A percentile compares a stretch with the other conserved stretches of the same genome.
phyloP scores from a whole-genome alignment of 2,113 vertebrate species.

The Myodes glareolus region DNA sequence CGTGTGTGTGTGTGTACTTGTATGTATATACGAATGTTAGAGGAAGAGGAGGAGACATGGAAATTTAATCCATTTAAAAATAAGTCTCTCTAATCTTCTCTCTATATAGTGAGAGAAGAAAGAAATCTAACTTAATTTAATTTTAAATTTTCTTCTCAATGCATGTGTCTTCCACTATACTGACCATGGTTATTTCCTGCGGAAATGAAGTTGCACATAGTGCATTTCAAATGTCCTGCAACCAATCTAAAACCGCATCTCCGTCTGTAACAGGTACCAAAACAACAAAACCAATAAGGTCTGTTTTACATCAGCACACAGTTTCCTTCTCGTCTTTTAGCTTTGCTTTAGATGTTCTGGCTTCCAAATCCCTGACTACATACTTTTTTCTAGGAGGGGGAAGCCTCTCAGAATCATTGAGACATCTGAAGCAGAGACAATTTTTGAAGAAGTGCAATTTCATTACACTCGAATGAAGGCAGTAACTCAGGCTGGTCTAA shows the following conservation, averaged over 20 bases:
- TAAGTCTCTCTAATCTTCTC: not conserved
- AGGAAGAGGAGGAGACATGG: not conserved
- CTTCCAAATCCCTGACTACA: conserved; percentile 66
- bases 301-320: not conserved
- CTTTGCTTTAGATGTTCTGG: conserved; percentile 52
- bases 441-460: conserved; percentile 63
- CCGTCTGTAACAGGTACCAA: not conserved
- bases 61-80: not conserved
- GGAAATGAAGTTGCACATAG: no score
- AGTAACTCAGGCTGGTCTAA: conserved; percentile 70
- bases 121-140: conserved; percentile 1
- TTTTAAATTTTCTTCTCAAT: not conserved
- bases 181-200: not conserved
- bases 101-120: conserved; percentile 17
- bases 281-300: not conserved
- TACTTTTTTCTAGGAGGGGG: conserved; percentile 31
- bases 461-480: conserved; percentile 39
- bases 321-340: no score
- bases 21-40: not conserved
- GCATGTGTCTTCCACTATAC: conserved; percentile 19
- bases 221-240: conserved; percentile 37
- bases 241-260: not conserved
- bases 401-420: conserved; percentile 20
- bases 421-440: conserved; percentile 66
- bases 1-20: not conserved